These are phyloP conservation scores for Chaetodon trifascialis DNA, from an alignment of 2,113 vertebrate genomes.

Conservation along the genomic window DNA sequence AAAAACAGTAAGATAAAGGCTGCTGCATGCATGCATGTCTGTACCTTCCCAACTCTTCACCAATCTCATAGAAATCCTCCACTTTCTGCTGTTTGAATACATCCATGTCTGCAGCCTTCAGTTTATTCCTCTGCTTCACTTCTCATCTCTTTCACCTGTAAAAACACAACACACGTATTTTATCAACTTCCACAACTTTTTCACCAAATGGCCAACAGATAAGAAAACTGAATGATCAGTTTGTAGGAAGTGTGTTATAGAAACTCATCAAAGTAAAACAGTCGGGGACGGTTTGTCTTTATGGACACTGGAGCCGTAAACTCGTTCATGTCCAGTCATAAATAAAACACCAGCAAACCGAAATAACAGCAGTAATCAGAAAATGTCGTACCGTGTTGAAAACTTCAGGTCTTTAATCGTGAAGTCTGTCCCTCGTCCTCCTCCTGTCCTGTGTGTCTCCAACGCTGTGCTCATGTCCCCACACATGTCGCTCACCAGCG, in stretches of 20 bases:
- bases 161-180: not conserved
- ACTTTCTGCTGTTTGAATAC: slow-evolving; percentile 93
- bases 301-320: no score
- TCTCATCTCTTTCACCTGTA: slow-evolving; percentile 1
- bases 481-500: not conserved
- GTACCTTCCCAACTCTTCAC: slow-evolving; percentile 95
- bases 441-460: not conserved
- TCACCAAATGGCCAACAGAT: no score
- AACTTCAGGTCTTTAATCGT: rapidly evolving
- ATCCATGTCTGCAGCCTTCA: slow-evolving; percentile 87
- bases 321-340: no score
- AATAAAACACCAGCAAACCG: not conserved
- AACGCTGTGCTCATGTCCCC: not conserved
- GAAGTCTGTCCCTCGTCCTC: not conserved
- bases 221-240: not conserved
- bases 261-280: no score
- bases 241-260: not conserved
- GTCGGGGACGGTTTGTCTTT: no score
- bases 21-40: not conserved
- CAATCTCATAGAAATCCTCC: slow-evolving; percentile 92
- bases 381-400: not conserved
- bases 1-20: not conserved
- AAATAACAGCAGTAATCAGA: not conserved
- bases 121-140: not conserved
- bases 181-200: not conserved